Base-by-base conservation (phyloP, 1,140 invertebrate species). In the Trichonephila clavata region DNA sequence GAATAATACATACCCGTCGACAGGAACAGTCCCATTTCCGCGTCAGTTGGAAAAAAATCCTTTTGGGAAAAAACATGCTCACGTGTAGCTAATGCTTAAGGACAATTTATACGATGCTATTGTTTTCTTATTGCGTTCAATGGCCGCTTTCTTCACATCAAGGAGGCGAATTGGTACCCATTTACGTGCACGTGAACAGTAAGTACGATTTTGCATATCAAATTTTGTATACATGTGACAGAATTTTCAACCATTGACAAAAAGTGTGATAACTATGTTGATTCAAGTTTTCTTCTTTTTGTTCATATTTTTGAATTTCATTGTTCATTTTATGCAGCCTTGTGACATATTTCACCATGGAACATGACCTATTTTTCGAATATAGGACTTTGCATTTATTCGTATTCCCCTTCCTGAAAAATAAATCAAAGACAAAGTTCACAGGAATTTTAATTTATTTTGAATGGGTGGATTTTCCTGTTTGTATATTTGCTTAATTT, bases 101-200 rank as follows among this genome's bases (percentile, higher is more conserved):
- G 60, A 84, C 50, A 50, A 43, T 68, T 32, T 83, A 24, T 43
- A 84, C 57, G 60, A 92, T 92, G 90, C 80, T 59, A 81, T 84
- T 83, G 90, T 84, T 84, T 39, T 63, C 21, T 60, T 20, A 50
- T 63, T 83, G 27, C 90, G 71, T 43, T 84, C 81, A 80, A 92
- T 92, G 90, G 90, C 77, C 90, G 90, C 77, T 92, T 92, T 92
- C 81, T 92, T 92, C 60, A 20, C 59, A 65, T 50, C 59, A 2
- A 63, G 90, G 16, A 63, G 90, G 80, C 50, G 81, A 65, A 50
- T 84, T 20, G 90, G 90, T n/a, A 92, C 89, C 20, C 68, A 92
- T 65, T 50, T 92, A 13, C 21, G 81, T 13, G 81, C 60, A 63
- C 90, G 77, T 14, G 61, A 80, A 39, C 59, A 77, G 90, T 92